Percentiles rank a stretch among this genome's conserved stretches.
phyloP scores from a whole-genome alignment of 2,113 vertebrate species.

The Callocephalon fimbriatum region DNA sequence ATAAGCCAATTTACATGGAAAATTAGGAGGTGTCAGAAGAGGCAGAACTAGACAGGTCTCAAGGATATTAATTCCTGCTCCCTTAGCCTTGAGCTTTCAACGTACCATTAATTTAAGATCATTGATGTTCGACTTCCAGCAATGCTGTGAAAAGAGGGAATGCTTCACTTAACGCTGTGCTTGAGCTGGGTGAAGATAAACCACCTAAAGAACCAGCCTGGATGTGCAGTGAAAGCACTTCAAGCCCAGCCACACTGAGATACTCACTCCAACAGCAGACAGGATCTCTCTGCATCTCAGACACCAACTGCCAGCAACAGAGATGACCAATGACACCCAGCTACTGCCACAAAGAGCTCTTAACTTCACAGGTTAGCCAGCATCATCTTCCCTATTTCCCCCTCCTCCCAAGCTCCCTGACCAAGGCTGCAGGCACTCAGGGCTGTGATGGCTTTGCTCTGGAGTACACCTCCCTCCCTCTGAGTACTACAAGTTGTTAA shows the following conservation, averaged over 20 bases:
- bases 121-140: not conserved
- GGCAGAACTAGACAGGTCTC: constrained; percentile 46
- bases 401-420: not conserved
- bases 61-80: constrained; percentile 59
- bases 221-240: not conserved
- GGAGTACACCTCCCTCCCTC: not conserved
- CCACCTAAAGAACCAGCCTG: not conserved
- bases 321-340: not conserved
- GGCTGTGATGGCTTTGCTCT: not conserved
- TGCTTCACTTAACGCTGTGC: not conserved
- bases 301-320: rapidly evolving
- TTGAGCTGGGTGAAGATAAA: not conserved
- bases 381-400: not conserved
- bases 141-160: not conserved
- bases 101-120: constrained; percentile 15
- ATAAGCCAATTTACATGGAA: constrained; percentile 55
- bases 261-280: rapidly evolving
- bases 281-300: not conserved
- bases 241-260: not conserved
- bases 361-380: not conserved
- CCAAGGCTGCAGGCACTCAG: not conserved
- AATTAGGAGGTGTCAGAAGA: constrained; percentile 60
- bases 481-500: rapidly evolving
- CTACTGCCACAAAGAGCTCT: not conserved
- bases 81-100: constrained; percentile 47